Evolutionary conservation across 2,113 vertebrate genomes (phyloP), one percentile per base, ranked within the genome.

Genomic region (Lamprologus sp.): DNA sequence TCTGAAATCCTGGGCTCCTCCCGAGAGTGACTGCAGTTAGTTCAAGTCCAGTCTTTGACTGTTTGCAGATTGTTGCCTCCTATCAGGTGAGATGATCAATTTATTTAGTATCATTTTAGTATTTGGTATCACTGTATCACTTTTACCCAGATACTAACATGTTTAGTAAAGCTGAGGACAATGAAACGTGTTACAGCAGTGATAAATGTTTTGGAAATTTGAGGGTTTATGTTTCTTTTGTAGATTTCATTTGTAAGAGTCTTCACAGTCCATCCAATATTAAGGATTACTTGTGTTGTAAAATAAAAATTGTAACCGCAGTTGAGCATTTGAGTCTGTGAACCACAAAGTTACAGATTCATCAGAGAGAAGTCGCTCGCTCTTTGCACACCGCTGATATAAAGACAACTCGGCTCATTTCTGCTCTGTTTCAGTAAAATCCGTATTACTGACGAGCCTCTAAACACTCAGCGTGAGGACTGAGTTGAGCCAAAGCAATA

Each of bases 191-290:
- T 56, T 28, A 56, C 55, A 56, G 55, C 55, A 0, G 23, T 15
- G 23, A 56, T 0, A 56, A 28, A 56, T 56, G 55, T 9, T 56
- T 9, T 56, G 55, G 55, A 56, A 56, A 56, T 56, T 56, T 56
- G 7, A 56, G 23, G 55, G 23, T 56, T 56, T 56, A 5, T 0
- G 23, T 28, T 28, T 56, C 12, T 8, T 1, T 56, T 56, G 0
- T 28, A 58, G 23, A 23, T 23, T 23, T 56, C 12, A 14, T 0
- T 56, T 56, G 0, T 28, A 58, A 58, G 4, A 28, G 55, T 58
- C 55, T 58, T 58, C 55, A 28, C 4, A 9, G 23, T 58, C 55
- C 23, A 58, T 58, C 23, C 7, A 28, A 56, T 56, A 28, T 56
- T 26, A 56, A 26, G 54, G 3, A 56, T 26, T 26, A 15, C 54